A percentile compares a stretch with the other conserved stretches of the same genome.
These are phyloP conservation scores for Silvanus unidentatus DNA, from an alignment of 2,888 invertebrate genomes.

Conservation along the genomic window DNA sequence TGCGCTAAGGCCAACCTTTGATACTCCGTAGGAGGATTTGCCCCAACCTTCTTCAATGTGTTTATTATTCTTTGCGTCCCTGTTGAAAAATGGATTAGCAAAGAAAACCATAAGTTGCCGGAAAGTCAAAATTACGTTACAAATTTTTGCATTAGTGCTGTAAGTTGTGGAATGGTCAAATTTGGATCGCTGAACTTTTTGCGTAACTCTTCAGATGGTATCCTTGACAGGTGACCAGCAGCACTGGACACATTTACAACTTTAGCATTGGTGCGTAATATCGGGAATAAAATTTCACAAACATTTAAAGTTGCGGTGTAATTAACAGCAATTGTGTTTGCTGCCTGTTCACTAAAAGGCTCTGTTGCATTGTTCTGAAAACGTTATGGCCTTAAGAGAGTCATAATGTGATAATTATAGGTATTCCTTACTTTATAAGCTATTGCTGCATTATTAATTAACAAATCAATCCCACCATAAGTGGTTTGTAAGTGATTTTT, in stretches of 20 bases:
- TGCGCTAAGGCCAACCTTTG: conserved; percentile 69
- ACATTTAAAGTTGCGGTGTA: conserved; percentile 60
- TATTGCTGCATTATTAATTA: conserved; percentile 72
- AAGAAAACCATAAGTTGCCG: conserved; percentile 5
- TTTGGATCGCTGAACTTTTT: conserved; percentile 51
- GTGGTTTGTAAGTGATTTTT: conserved; percentile 54
- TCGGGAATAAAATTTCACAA: conserved; percentile 64
- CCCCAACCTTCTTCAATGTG: conserved; percentile 34
- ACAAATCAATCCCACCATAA: conserved; percentile 63
- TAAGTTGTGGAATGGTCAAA: conserved; percentile 56
- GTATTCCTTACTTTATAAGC: conserved; percentile 50
- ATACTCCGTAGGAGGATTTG: conserved; percentile 58
- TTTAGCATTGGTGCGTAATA: conserved; percentile 61
- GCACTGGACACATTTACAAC: conserved; percentile 72
- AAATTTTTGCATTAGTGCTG: conserved; percentile 59
- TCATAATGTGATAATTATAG: conserved; percentile 1
- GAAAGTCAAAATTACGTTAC: conserved; percentile 51
- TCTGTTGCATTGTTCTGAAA: conserved; percentile 36
- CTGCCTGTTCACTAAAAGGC: conserved; percentile 61
- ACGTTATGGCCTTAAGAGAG: not conserved
- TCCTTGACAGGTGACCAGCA: conserved; percentile 56
- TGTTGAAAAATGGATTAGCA: conserved; percentile 11
- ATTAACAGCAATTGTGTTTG: conserved; percentile 62
- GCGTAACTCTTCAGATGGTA: conserved; percentile 54
- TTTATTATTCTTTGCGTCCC: conserved; percentile 26